Evolutionary conservation across 2,113 vertebrate genomes (phyloP), one percentile per base, ranked within the genome.

Genomic region (Theropithecus gelada): DNA sequence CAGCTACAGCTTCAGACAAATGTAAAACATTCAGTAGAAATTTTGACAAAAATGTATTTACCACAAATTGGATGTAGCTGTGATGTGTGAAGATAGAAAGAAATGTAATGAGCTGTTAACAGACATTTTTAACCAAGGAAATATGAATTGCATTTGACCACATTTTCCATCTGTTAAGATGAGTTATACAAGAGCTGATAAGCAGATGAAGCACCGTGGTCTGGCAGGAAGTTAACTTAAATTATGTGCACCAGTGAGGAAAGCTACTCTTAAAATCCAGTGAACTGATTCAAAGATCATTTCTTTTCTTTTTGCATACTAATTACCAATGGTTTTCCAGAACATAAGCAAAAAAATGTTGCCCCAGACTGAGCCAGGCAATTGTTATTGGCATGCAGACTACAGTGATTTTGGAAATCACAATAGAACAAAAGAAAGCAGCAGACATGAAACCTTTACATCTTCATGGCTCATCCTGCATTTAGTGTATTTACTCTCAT

Each of bases 31-130:
- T 93, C 90, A 25, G 75, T 82, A 97, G 16, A 94, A 97, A 96
- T 88, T 40, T 90, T 91, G 79, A 96, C 97, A 98, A 97, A 98
- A 98, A 97, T 73, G 27, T 57, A 95, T 97, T 95, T 18, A 86
- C 73, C 84, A 94, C 83, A 96, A 97, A 68, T 20, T 97, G 80
- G 87, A 25, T 38, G 61, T 90, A 97, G 55, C 52, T n/a, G 80
- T 4, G 16, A 61, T 96, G 64, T 97, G 38, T 40, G 73, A 84
- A 94, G 96, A 27, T 86, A 4, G n/a, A 97, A 96, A 94, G n/a
- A 97, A 97, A 96, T 79, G 80, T 64, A 97, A 97, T 83, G 43
- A 91, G 38, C 85, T 98, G 95, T 72, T 95, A 97, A 98, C 43
- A 40, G 27, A 45, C 57, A 27, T 97, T 98, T 94, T 98, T 92